Percentiles rank a stretch among this genome's conserved stretches.
Evolutionary conservation across 35 echinoderm and acorn worm species (phyloP).

Genomic region (Nesometra sesokonis): DNA sequence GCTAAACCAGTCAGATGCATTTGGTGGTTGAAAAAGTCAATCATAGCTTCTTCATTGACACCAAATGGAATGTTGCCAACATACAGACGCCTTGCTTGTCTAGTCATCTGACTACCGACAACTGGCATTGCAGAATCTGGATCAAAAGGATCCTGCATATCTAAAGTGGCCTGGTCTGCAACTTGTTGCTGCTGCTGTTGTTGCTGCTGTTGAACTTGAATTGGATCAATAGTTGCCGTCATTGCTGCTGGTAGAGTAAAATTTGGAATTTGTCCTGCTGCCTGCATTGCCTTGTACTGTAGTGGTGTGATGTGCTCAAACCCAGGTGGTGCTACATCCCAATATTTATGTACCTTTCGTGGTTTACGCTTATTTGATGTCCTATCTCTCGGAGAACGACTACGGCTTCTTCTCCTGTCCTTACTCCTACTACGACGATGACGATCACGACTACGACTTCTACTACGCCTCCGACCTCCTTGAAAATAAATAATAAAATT

Average conservation of each 20-base stretch:
- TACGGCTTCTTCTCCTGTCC: not conserved
- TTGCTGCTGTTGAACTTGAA: not conserved
- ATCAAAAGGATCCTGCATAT: not conserved
- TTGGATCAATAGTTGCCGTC: not conserved
- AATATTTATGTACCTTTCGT: conserved; percentile 81
- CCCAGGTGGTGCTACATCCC: conserved; percentile 87
- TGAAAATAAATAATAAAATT: not conserved
- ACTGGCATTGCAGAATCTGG: conserved; percentile 50
- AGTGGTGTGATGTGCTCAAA: conserved; percentile 82
- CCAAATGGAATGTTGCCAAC: conserved; percentile 99
- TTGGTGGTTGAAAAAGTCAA: conserved; percentile 91
- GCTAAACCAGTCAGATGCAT: conserved; percentile 57
- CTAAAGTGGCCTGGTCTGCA: not conserved
- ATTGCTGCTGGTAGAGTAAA: not conserved
- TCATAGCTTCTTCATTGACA: conserved; percentile 96
- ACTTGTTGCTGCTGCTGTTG: not conserved
- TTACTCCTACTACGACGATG: not conserved
- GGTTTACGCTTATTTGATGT: conserved; percentile 19
- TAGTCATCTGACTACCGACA: conserved; percentile 97
- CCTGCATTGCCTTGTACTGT: conserved; percentile 90
- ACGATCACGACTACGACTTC: not conserved
- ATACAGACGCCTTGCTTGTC: conserved; percentile 87
- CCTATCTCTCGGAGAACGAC: conserved; percentile 1
- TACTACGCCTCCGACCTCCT: not conserved
- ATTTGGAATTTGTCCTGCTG: not conserved